A percentile compares a stretch with the other conserved stretches of the same genome.
Evolutionary conservation across 1,140 invertebrate genomes (phyloP).

Genomic region (Trichonephila clavata): DNA sequence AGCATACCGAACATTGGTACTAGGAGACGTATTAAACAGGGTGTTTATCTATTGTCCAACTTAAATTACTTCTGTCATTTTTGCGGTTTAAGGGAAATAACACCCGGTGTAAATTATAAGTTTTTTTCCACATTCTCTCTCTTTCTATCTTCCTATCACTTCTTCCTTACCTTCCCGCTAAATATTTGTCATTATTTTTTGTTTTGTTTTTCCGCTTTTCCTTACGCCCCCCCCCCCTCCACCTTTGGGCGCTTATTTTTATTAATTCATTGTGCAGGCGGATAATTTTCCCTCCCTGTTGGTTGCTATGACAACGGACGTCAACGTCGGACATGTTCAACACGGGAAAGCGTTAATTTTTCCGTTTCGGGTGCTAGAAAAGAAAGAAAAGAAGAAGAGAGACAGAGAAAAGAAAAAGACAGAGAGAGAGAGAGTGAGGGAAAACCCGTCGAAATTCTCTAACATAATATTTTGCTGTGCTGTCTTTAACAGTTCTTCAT

Average conservation of each 20-base stretch:
- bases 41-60: constrained; percentile 76
- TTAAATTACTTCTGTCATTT: constrained; percentile 77
- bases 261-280: constrained; percentile 61
- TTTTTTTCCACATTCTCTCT: not conserved
- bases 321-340: constrained; percentile 63
- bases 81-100: constrained; percentile 72
- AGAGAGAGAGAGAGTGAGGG: constrained; percentile 8
- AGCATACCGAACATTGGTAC: not conserved
- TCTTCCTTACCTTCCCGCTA: constrained; percentile 16
- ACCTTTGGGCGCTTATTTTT: constrained; percentile 38
- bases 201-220: constrained; percentile 48
- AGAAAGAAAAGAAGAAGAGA: constrained; percentile 23
- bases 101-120: constrained; percentile 67
- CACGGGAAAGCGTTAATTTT: constrained; percentile 71
- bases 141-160: not conserved
- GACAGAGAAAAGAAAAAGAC: not conserved
- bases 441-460: constrained; percentile 29
- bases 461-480: constrained; percentile 72
- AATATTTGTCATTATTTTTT: constrained; percentile 69
- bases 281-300: constrained; percentile 56
- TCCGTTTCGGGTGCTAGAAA: constrained; percentile 59
- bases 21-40: constrained; percentile 40
- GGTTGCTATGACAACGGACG: constrained; percentile 53
- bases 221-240: not conserved
- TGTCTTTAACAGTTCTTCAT: constrained; percentile 76